phyloP scores from a whole-genome alignment of 2,113 vertebrate genomes.

The Notechis scutatus region DNA sequence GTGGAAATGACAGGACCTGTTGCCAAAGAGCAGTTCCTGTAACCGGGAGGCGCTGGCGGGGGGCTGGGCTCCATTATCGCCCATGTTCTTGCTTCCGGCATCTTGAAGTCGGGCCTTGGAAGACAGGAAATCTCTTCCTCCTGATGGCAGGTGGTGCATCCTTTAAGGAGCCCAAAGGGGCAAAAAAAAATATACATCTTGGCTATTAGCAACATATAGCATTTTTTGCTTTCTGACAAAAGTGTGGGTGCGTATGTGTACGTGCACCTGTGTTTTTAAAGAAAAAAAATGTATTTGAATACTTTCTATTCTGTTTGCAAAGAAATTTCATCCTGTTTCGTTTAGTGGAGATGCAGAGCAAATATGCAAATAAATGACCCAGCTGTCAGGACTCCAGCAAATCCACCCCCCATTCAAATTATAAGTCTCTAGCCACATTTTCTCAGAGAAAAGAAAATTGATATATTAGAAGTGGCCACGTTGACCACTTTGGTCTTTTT shows the following conservation, averaged over 20 bases:
- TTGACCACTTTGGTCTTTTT: no score
- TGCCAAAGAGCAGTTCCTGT: conserved; percentile 12
- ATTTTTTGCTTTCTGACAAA: background rate
- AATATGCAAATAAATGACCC: background rate
- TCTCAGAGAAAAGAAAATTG: no score
- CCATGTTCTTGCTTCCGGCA: conserved; percentile 33
- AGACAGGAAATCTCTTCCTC: conserved; percentile 4
- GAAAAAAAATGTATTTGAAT: background rate
- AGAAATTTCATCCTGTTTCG: background rate
- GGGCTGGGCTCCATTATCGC: background rate
- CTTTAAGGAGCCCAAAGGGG: background rate
- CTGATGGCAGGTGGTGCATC: background rate
- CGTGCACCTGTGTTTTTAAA: background rate
- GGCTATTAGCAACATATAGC: background rate
- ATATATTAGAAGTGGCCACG: no score
- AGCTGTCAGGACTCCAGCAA: no score
- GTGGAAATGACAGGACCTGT: conserved; percentile 11
- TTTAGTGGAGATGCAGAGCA: background rate
- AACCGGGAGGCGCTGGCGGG: background rate
- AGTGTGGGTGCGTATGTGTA: background rate
- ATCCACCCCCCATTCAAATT: no score
- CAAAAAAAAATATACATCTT: background rate
- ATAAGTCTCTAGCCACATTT: no score
- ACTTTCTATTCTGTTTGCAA: background rate
- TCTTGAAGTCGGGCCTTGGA: background rate